Evolutionary conservation across 1,140 invertebrate species (phyloP), one percentile per base, ranked within the genome.

Genomic region (Wasmannia auropunctata): DNA sequence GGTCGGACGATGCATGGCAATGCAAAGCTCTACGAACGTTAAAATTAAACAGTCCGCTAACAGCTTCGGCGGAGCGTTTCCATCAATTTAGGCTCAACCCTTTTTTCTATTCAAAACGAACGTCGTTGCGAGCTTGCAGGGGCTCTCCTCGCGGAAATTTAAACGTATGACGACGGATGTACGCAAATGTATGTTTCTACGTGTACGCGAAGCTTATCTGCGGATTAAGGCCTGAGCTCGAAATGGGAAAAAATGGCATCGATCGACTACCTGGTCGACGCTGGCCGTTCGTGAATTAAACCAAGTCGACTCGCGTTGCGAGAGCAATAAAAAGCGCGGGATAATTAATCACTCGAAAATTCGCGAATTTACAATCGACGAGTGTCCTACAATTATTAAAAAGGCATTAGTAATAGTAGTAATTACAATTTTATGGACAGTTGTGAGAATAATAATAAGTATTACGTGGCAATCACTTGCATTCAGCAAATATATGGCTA

Each of bases 161-260:
- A 86, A 81, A 86, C 58, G 62, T 65, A 80, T 46, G 46, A 58
- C 84, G 49, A n/a, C 16, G 51, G 62, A 54, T 67, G 54, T 56
- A 69, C 25, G 74, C 31, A 58, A 56, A 79, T 86, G 58, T 63
- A 19, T 76, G 62, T 80, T 31, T 67, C 43, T 58, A 37, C 62
- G 46, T 74, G 46, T 83, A 69, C 85, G 43, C 85, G 54, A 51
- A 83, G 85, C 76, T 86, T 86, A 86, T 81, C 85, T 58, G n/a
- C 14, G 63, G 79, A 86, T 86, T 86, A 86, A 74, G 25, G 60
- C 34, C 74, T 86, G 51, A 86, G 79, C 79, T 58, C 11, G 14
- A 7, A 65, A 86, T 74, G 7, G 51, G 49, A 58, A 83, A 74
- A 83, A 74, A 60, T 65, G 28, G 19, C 69, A 70, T 86, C 77